These are phyloP conservation scores for Rhizoglyphus robini DNA, from an alignment of 1,140 invertebrate genomes.

Conservation along the genomic window DNA sequence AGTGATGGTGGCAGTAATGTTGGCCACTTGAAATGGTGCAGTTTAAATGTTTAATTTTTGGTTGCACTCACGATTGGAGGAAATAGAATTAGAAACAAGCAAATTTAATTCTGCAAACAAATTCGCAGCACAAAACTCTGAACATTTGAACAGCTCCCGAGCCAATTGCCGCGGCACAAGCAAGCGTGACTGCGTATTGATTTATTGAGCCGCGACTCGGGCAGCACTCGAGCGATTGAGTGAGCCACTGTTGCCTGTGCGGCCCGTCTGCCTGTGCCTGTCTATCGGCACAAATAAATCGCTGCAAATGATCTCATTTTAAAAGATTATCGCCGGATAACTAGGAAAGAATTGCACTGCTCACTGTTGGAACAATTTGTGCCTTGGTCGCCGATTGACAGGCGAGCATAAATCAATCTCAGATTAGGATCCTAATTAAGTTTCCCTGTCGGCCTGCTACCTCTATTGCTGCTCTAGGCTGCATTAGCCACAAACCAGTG, in stretches of 20 bases:
- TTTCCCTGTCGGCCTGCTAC: background rate
- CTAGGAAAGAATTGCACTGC: background rate
- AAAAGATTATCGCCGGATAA: conserved; percentile 1
- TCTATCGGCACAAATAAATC: background rate
- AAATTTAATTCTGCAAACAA: too few species aligned
- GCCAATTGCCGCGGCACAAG: too few species aligned
- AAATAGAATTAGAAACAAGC: too few species aligned
- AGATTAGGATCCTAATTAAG: conserved; percentile 7
- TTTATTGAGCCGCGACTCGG: too few species aligned
- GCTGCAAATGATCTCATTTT: conserved; percentile 10
- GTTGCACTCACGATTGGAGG: too few species aligned
- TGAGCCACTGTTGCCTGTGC: too few species aligned
- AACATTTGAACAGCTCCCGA: too few species aligned
- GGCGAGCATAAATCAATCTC: conserved; percentile 8
- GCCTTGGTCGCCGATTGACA: conserved; percentile 2
- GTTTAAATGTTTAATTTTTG: too few species aligned
- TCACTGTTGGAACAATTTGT: background rate
- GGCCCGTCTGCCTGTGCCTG: background rate
- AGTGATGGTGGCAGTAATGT: background rate
- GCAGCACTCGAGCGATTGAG: too few species aligned
- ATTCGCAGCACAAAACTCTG: too few species aligned
- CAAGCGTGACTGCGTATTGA: too few species aligned
- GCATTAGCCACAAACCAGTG: too few species aligned
- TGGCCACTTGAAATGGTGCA: background rate
- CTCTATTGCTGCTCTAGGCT: background rate